A percentile compares a stretch with the other conserved stretches of the same genome.
Evolutionary conservation across 2,113 vertebrate genomes (phyloP).

Genomic region (Python bivittatus): DNA sequence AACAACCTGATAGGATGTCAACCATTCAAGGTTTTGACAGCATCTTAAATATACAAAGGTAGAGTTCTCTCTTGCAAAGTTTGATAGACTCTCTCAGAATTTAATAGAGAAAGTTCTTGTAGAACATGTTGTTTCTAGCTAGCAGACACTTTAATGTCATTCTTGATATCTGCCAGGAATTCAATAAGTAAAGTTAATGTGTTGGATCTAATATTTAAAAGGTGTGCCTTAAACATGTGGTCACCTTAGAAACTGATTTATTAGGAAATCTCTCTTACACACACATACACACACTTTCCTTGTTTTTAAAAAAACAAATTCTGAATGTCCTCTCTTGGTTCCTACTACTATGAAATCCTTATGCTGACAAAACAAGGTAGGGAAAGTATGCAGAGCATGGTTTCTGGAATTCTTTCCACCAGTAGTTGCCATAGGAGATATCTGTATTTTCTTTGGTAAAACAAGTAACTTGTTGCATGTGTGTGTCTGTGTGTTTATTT

Average conservation of each 20-base stretch:
- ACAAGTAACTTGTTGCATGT: not conserved
- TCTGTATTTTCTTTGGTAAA: not conserved
- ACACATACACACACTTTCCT: not conserved
- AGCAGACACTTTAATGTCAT: conserved; percentile 47
- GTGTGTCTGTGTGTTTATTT: not conserved
- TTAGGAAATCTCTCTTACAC: not conserved
- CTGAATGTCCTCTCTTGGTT: not conserved
- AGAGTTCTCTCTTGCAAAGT: conserved; percentile 47
- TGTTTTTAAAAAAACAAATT: not conserved
- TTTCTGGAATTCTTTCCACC: not conserved
- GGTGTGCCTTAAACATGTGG: not conserved
- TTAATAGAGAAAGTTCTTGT: conserved; percentile 54
- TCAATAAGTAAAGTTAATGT: not conserved
- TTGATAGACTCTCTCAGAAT: conserved; percentile 58
- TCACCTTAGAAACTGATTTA: not conserved
- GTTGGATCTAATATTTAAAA: not conserved
- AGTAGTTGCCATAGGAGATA: not conserved
- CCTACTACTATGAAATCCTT: not conserved
- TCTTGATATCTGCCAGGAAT: conserved; percentile 49
- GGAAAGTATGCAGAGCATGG: not conserved
- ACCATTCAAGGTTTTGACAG: conserved; percentile 61
- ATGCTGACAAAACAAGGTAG: not conserved
- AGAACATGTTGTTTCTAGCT: conserved; percentile 55
- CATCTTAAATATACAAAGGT: conserved; percentile 46
- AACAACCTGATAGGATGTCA: conserved; percentile 50